Percentiles rank a stretch among this genome's conserved stretches.
Evolutionary conservation across 2,797 vertebrate species (phyloP).

Genomic region (Psittacula derbiana): DNA sequence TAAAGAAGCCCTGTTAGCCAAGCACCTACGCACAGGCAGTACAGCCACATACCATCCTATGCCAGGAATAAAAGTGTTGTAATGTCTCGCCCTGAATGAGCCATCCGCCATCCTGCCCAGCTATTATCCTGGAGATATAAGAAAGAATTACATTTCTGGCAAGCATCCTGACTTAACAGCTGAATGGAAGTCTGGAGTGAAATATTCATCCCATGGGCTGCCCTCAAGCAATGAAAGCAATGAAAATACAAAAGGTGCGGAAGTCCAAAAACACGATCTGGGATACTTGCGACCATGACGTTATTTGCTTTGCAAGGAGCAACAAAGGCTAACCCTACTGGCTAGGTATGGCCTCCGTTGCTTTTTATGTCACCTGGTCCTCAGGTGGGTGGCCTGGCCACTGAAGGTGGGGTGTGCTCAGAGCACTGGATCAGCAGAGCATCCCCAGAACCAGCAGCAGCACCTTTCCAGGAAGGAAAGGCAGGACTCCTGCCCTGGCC

Average conservation of each 20-base stretch:
- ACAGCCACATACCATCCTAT: background rate
- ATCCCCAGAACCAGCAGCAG: background rate
- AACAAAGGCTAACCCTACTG: background rate
- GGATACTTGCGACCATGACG: background rate
- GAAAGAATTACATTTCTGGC: constrained; percentile 17
- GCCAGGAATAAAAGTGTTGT: constrained; percentile 45
- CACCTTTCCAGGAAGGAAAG: background rate
- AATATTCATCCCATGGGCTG: background rate
- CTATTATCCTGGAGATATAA: constrained; percentile 30
- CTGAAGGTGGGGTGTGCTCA: background rate
- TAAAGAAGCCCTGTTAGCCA: background rate
- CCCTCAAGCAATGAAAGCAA: background rate
- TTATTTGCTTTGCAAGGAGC: constrained; percentile 16
- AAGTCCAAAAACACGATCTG: background rate
- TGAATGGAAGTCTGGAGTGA: constrained; percentile 7
- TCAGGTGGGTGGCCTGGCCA: background rate
- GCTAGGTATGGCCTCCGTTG: background rate
- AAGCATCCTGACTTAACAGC: constrained; percentile 17
- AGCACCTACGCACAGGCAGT: background rate
- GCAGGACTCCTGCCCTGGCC: background rate
- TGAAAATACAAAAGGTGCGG: background rate
- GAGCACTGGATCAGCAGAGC: background rate
- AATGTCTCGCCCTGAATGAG: constrained; percentile 44
- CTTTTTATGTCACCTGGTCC: constrained; percentile 26
- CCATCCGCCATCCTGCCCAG: constrained; percentile 3